Evolutionary conservation across 2,113 vertebrate species (phyloP).

Genomic region (Oryzias curvinotus): DNA sequence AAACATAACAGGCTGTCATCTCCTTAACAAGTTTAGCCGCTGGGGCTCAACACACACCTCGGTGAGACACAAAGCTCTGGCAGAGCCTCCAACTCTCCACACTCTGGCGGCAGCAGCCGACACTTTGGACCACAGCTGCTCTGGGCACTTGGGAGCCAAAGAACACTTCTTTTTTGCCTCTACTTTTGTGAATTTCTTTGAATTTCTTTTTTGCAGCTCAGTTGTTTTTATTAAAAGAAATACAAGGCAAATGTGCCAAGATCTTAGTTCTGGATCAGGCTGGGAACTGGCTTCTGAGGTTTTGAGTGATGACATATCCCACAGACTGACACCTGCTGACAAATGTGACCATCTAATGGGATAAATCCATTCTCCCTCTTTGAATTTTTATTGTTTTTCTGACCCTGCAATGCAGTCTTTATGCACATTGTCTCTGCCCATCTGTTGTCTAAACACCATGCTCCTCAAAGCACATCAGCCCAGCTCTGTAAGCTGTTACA

Average conservation of each 20-base stretch:
- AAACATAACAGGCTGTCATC: constrained; percentile 78
- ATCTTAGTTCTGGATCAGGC: constrained; percentile 16
- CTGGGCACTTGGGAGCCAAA: constrained; percentile 29
- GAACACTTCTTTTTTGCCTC: constrained; percentile 6
- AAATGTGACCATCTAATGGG: constrained; percentile 10
- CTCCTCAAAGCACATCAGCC: constrained; percentile 54
- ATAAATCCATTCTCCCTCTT: constrained; percentile 2
- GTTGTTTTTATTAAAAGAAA: constrained; percentile 16
- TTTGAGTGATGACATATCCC: constrained; percentile 19
- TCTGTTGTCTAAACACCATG: constrained; percentile 68
- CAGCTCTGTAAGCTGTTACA: constrained; percentile 65
- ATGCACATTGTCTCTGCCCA: constrained; percentile 65
- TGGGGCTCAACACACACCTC: constrained; percentile 62
- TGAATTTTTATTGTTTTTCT: constrained; percentile 24
- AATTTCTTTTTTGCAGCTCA: constrained; percentile 10
- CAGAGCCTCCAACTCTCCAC: constrained; percentile 47
- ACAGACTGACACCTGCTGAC: constrained; percentile 17
- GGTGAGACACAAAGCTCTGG: constrained; percentile 51
- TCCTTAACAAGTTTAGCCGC: constrained; percentile 71
- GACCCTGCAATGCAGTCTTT: constrained; percentile 37
- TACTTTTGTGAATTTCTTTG: constrained; percentile 6
- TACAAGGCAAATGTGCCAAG: constrained; percentile 16
- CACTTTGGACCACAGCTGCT: constrained; percentile 47
- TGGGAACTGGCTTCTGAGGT: constrained; percentile 3
- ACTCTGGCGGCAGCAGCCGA: constrained; percentile 48